phyloP scores from a whole-genome alignment of 2,888 invertebrate genomes.

The Parasteatoda lunata region DNA sequence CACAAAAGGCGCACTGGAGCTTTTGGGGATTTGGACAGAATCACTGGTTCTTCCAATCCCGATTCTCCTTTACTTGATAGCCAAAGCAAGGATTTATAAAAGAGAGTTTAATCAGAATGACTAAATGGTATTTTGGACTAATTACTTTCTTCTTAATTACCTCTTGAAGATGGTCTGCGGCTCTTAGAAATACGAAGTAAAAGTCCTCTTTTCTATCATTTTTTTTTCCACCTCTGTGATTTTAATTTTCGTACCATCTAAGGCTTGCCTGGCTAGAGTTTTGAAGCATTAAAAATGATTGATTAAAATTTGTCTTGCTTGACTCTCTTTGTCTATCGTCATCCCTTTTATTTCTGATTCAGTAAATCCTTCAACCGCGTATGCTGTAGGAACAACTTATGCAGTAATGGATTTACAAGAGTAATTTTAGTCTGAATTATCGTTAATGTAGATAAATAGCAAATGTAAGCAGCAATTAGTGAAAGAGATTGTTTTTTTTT shows the following conservation, averaged over 20 bases:
- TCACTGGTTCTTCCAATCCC: not conserved
- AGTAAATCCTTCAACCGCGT: not conserved
- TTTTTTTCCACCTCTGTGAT: not conserved
- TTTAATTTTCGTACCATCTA: not conserved
- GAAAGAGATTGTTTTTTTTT: too few relatives aligned
- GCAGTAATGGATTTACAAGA: conserved; percentile 2
- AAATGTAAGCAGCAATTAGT: too few relatives aligned
- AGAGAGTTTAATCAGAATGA: conserved; percentile 6
- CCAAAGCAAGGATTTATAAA: not conserved
- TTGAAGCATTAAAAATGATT: not conserved
- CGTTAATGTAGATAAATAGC: not conserved
- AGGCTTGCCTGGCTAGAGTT: not conserved
- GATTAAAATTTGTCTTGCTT: not conserved
- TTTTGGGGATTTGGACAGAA: not conserved
- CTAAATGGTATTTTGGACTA: conserved; percentile 24
- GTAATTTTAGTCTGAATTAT: not conserved
- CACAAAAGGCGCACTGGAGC: not conserved
- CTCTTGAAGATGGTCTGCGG: conserved; percentile 5
- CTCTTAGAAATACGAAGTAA: not conserved
- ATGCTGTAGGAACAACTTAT: not conserved
- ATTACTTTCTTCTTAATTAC: conserved; percentile 47
- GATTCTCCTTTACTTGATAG: not conserved
- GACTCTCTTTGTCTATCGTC: not conserved
- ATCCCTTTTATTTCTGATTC: not conserved
- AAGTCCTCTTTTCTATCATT: not conserved